Conservation (phyloP, 2,888 invertebrate species). For the Ormyrus thymus region DNA sequence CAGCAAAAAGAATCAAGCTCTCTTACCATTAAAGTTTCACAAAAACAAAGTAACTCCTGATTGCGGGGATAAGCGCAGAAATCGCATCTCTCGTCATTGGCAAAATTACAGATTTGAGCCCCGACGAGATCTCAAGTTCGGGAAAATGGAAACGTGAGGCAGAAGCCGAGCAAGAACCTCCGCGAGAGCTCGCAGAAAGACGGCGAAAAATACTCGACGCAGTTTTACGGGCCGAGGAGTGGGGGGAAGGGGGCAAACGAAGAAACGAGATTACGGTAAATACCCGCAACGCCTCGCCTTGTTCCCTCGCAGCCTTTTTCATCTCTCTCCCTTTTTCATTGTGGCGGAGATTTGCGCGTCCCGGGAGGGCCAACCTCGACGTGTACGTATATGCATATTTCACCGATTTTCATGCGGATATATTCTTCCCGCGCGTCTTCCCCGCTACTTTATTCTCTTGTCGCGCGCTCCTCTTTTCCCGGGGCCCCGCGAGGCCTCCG, state of each 20-base stretch:
- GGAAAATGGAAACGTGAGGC: too few relatives aligned
- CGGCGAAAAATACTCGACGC: too few relatives aligned
- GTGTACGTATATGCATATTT: conserved; percentile 68
- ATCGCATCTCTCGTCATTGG: too few relatives aligned
- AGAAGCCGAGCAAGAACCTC: too few relatives aligned
- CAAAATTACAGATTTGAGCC: too few relatives aligned
- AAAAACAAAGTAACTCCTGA: too few relatives aligned
- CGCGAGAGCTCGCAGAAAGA: too few relatives aligned
- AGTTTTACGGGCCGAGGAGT: too few relatives aligned
- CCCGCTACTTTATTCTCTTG: conserved; percentile 47
- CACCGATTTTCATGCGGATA: conserved; percentile 68
- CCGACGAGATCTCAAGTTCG: too few relatives aligned
- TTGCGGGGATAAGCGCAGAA: too few relatives aligned
- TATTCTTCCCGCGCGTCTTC: conserved; percentile 2
- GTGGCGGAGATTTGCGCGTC: conserved; percentile 59
- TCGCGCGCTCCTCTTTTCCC: conserved; percentile 38
- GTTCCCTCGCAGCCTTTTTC: conserved; percentile 33
- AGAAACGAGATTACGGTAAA: conserved; percentile 46
- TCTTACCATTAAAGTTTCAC: too few relatives aligned
- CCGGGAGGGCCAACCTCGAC: conserved; percentile 59
- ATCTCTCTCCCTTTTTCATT: conserved; percentile 49
- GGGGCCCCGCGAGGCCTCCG: conserved; percentile 33
- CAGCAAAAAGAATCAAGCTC: too few relatives aligned
- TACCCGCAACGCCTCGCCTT: conserved; percentile 21
- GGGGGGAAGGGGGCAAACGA: neutral